Conservation (phyloP, 2,888 invertebrate genomes). For the Dasypolia templi region DNA sequence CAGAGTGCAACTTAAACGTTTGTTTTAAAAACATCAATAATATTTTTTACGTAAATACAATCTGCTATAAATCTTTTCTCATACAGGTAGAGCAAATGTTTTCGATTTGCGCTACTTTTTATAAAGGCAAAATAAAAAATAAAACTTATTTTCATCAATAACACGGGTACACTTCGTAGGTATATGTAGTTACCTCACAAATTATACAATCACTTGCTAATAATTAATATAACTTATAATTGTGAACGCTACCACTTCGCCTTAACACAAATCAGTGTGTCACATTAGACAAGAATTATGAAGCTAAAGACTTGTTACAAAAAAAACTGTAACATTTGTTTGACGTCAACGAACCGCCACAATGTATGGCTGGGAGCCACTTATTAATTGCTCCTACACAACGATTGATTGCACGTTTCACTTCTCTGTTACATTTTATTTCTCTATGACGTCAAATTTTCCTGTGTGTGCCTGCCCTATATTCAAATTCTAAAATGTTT, state of each 20-base stretch:
- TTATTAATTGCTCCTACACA: conserved; percentile 81
- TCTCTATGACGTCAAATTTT: conserved; percentile 64
- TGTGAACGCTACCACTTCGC: conserved; percentile 51
- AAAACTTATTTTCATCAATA: too few relatives aligned
- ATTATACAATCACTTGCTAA: conserved; percentile 24
- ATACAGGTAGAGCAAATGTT: too few relatives aligned
- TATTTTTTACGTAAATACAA: background rate
- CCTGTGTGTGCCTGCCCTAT: conserved; percentile 44
- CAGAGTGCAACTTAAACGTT: conserved; percentile 66
- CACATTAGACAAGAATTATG: conserved; percentile 83
- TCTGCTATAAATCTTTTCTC: background rate
- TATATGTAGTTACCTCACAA: background rate
- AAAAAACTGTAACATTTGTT: conserved; percentile 72
- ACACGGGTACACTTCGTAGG: too few relatives aligned
- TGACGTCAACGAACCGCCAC: conserved; percentile 82
- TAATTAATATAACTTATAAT: conserved; percentile 49
- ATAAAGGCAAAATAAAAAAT: too few relatives aligned
- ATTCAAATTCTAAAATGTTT: conserved; percentile 42
- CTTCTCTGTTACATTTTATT: conserved; percentile 71
- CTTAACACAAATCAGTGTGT: conserved; percentile 77
- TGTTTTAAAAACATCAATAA: background rate
- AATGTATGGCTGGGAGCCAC: conserved; percentile 77
- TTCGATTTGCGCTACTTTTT: too few relatives aligned
- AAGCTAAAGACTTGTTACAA: conserved; percentile 66
- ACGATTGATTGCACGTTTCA: conserved; percentile 82